Percentiles rank a stretch among this genome's conserved stretches.
Conservation (phyloP, 1,140 invertebrate genomes). For the Latrodectus geometricus region DNA sequence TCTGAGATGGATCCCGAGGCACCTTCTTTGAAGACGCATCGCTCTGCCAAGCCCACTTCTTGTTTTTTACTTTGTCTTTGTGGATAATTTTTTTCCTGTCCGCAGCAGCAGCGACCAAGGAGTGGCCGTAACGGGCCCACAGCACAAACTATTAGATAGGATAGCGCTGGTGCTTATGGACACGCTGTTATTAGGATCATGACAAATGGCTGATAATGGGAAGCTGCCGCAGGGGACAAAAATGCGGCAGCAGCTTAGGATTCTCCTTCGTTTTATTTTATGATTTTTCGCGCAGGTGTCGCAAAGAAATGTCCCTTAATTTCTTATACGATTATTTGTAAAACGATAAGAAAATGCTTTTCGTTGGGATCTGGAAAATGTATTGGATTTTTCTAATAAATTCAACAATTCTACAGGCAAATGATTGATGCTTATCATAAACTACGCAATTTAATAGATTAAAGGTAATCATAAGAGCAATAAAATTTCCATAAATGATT, state of each 20-base stretch:
- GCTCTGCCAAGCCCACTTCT: conserved; percentile 18
- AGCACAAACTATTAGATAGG: conserved; percentile 46
- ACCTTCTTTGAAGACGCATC: neutral
- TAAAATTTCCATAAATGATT: too few relatives aligned
- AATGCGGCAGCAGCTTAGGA: conserved; percentile 3
- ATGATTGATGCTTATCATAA: too few relatives aligned
- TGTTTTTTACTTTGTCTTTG: neutral
- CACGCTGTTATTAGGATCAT: conserved; percentile 53
- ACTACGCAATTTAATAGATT: too few relatives aligned
- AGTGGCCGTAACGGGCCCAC: conserved; percentile 37
- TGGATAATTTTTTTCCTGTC: neutral
- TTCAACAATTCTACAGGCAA: too few relatives aligned
- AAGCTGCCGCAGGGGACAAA: conserved; percentile 25
- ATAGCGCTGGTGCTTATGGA: conserved; percentile 46
- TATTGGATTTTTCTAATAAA: too few relatives aligned
- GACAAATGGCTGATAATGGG: conserved; percentile 53
- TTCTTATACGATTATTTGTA: neutral
- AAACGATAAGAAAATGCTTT: too few relatives aligned
- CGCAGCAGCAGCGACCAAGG: conserved; percentile 26
- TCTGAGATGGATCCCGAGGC: conserved; percentile 5
- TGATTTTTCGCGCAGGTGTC: conserved; percentile 48
- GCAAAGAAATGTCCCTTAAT: neutral
- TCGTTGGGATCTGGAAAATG: neutral
- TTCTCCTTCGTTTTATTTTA: neutral
- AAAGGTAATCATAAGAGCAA: too few relatives aligned